Conservation (phyloP, 1,140 invertebrate species). For the Bombus waltoni region DNA sequence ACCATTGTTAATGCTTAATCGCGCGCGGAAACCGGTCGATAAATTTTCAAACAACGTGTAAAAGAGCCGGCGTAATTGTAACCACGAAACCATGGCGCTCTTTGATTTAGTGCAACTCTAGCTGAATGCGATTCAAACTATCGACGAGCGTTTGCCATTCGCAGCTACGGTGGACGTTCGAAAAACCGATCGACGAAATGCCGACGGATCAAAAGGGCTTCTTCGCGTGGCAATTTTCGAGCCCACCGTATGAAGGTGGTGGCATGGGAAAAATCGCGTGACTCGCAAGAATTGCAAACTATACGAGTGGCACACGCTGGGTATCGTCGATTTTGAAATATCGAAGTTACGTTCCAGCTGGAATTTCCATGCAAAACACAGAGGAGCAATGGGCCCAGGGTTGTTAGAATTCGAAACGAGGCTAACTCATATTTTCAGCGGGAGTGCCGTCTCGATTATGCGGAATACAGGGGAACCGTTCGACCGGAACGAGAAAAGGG, state of each 20-base stretch:
- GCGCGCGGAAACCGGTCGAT: neutral
- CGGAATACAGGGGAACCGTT: slow-evolving; percentile 21
- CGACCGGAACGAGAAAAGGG: neutral
- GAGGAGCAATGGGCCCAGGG: neutral
- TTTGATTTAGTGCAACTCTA: slow-evolving; percentile 28
- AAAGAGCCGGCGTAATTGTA: slow-evolving; percentile 10
- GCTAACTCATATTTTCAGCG: slow-evolving; percentile 5
- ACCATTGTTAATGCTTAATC: slow-evolving; percentile 25
- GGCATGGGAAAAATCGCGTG: neutral
- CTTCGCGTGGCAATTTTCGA: no score
- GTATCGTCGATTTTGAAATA: slow-evolving; percentile 1
- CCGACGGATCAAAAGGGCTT: neutral
- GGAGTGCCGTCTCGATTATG: slow-evolving; percentile 39
- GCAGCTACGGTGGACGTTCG: no score
- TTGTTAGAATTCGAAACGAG: slow-evolving; percentile 26
- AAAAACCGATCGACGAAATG: neutral
- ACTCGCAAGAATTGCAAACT: neutral
- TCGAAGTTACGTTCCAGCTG: neutral
- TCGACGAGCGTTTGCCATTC: no score
- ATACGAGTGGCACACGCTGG: neutral
- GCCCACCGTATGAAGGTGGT: no score
- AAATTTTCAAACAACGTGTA: slow-evolving; percentile 1
- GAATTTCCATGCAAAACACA: slow-evolving; percentile 8
- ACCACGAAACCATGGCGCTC: slow-evolving; percentile 10
- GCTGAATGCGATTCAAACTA: slow-evolving; percentile 7